These are phyloP conservation scores for Diaperis boleti DNA, from an alignment of 2,888 invertebrate genomes.

Conservation along the genomic window DNA sequence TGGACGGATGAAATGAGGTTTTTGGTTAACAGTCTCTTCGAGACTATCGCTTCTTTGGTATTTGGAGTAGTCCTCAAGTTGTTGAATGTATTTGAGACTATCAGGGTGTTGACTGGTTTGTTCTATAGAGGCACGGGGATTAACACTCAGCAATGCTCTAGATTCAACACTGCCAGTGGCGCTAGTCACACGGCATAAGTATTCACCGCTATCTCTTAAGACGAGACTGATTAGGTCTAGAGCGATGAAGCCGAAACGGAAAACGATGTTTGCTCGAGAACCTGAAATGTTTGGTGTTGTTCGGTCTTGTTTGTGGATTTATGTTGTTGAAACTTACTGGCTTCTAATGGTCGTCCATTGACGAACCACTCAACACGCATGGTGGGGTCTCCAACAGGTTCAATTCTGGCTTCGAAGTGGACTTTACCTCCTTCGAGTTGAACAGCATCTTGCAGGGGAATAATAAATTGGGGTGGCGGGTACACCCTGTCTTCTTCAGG, in stretches of 20 bases:
- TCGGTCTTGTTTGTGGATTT: background rate
- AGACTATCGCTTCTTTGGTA: conserved; percentile 88
- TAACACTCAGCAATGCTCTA: conserved; percentile 83
- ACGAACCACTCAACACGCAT: conserved; percentile 97
- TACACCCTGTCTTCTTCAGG: conserved; percentile 89
- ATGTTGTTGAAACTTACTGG: conserved; percentile 76
- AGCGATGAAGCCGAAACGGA: conserved; percentile 98
- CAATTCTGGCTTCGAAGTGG: conserved; percentile 97
- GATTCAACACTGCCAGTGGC: conserved; percentile 90
- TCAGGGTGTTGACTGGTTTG: conserved; percentile 91
- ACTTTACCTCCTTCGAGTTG: conserved; percentile 92
- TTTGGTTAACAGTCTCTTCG: conserved; percentile 84
- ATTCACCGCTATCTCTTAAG: conserved; percentile 89
- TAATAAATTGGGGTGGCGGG: conserved; percentile 92
- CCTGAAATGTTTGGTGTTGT: too few species aligned
- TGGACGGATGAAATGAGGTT: conserved; percentile 89
- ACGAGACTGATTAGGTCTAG: conserved; percentile 90
- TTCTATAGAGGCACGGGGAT: conserved; percentile 86
- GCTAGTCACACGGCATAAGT: conserved; percentile 89
- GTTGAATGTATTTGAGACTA: conserved; percentile 90
- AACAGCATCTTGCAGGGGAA: conserved; percentile 84
- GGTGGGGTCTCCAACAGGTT: conserved; percentile 95
- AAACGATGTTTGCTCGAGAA: conserved; percentile 93
- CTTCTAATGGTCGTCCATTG: conserved; percentile 91
- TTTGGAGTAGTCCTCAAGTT: conserved; percentile 90